Evolutionary conservation across 2,888 invertebrate species (phyloP).

Genomic region (Tridacna crocea): DNA sequence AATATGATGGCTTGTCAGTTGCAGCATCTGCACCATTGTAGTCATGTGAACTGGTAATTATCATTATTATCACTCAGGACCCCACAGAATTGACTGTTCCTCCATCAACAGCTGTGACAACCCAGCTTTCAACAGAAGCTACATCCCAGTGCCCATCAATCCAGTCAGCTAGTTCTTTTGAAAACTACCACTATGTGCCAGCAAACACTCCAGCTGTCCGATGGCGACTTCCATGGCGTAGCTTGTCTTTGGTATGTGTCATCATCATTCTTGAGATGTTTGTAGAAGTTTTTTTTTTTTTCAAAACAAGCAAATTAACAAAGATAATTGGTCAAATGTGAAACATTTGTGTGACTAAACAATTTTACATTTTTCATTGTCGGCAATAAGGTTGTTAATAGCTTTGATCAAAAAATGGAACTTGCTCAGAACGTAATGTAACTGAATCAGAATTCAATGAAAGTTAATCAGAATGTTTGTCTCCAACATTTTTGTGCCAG

Average conservation of each 20-base stretch:
- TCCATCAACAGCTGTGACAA: conserved; percentile 1
- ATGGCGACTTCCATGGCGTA: conserved; percentile 11
- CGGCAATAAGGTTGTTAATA: conserved; percentile 16
- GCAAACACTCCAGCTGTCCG: conserved; percentile 21
- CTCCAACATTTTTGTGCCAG: conserved; percentile 2
- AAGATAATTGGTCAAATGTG: conserved; percentile 5
- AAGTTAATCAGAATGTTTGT: conserved; percentile 1
- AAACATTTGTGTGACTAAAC: not conserved
- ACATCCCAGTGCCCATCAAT: conserved; percentile 11
- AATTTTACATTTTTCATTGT: not conserved
- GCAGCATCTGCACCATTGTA: conserved; percentile 15
- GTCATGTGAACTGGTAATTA: conserved; percentile 1
- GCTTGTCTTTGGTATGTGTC: conserved; percentile 24
- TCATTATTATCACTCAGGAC: conserved; percentile 5
- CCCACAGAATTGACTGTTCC: conserved; percentile 13
- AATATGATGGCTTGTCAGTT: conserved; percentile 1
- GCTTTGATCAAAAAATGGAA: not conserved
- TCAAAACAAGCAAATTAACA: not conserved
- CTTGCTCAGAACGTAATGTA: not conserved
- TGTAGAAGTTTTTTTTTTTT: not conserved
- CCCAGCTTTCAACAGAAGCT: conserved; percentile 14
- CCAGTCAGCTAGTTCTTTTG: conserved; percentile 14
- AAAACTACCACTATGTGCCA: conserved; percentile 22
- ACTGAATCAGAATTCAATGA: not conserved
- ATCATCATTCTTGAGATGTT: not conserved